Conservation (phyloP, 2,797 vertebrate species). For the Anguilla pacifica region DNA sequence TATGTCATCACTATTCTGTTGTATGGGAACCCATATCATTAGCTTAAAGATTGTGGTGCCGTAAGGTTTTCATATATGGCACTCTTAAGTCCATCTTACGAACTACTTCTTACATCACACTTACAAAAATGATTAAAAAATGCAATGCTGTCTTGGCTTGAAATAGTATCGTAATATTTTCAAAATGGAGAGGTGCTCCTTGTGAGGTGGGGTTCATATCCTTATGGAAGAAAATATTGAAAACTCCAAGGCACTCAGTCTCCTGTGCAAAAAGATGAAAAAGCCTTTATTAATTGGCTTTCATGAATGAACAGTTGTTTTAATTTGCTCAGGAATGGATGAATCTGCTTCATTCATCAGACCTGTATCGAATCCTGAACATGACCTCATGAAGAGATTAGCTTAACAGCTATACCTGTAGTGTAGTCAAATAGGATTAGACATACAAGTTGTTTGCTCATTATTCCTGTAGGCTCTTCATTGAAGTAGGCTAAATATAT, state of each 20-base stretch:
- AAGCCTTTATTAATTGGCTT: no score
- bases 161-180: no score
- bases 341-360: constrained; percentile 8
- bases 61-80: background rate
- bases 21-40: background rate
- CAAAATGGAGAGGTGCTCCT: no score
- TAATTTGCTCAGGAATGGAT: background rate
- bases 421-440: constrained; percentile 2
- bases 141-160: no score
- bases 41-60: background rate
- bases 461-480: background rate
- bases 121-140: no score
- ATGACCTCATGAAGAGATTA: background rate
- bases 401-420: background rate
- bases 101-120: background rate
- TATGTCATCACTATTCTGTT: background rate
- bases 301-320: background rate
- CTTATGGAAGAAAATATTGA: no score
- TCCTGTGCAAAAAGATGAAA: no score
- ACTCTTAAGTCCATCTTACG: background rate
- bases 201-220: no score
- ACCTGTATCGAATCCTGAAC: background rate
- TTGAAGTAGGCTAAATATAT: background rate
- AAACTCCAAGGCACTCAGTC: no score
- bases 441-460: background rate